Conservation (phyloP, 2,888 invertebrate genomes). For the Parnassius glacialis region DNA sequence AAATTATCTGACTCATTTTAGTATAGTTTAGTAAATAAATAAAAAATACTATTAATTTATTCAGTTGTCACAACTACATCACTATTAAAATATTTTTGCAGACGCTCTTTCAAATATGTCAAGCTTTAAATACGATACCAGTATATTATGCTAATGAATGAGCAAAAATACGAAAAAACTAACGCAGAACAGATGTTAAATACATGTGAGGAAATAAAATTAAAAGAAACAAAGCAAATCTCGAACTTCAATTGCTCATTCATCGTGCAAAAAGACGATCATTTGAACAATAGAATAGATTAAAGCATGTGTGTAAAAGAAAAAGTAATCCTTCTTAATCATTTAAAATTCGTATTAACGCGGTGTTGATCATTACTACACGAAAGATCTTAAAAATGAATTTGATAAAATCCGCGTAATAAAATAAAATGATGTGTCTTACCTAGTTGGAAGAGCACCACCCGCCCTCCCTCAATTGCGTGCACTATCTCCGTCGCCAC, state of each 20-base stretch:
- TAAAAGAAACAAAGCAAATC: conserved; percentile 11
- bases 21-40: background rate
- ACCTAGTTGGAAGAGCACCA: no score
- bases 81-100: background rate
- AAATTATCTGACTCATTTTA: conserved; percentile 4
- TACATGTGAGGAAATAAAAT: conserved; percentile 10
- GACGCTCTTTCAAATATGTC: no score
- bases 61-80: background rate
- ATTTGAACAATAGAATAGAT: conserved; percentile 15
- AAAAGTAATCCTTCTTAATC: background rate
- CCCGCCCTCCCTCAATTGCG: no score
- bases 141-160: background rate
- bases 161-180: conserved; percentile 6
- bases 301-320: conserved; percentile 12
- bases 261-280: conserved; percentile 9
- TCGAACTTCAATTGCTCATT: conserved; percentile 7
- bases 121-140: background rate
- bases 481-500: no score
- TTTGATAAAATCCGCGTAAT: no score
- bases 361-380: no score
- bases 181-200: conserved; percentile 16
- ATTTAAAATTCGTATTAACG: no score
- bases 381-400: no score
- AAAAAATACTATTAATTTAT: background rate
- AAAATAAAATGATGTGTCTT: no score